Percentiles rank a stretch among this genome's conserved stretches.
These are phyloP conservation scores for Clanis bilineata DNA, from an alignment of 2,888 invertebrate genomes.

Conservation along the genomic window DNA sequence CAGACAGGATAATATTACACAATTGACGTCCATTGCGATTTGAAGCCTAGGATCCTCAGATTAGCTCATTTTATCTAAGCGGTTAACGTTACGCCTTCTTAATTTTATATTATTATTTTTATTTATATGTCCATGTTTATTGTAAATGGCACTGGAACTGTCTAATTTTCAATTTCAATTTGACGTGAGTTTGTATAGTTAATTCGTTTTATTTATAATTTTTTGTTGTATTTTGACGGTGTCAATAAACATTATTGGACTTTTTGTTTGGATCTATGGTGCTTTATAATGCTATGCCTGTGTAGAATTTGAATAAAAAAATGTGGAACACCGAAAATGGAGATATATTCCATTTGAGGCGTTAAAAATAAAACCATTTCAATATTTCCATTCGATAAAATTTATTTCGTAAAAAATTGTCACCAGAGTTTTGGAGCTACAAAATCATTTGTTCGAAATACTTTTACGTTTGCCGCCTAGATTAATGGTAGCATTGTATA, in stretches of 20 bases:
- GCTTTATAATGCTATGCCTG: no score
- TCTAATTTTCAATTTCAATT: slow-evolving; percentile 39
- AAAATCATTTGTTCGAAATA: not conserved
- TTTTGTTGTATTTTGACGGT: slow-evolving; percentile 26
- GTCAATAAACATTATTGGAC: slow-evolving; percentile 29
- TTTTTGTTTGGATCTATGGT: slow-evolving; percentile 18
- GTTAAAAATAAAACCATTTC: not conserved
- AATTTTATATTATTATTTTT: not conserved
- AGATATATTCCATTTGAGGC: not conserved
- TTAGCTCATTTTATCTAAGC: slow-evolving; percentile 37
- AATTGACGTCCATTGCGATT: slow-evolving; percentile 53
- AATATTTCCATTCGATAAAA: not conserved
- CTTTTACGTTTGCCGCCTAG: not conserved
- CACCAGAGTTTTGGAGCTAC: not conserved
- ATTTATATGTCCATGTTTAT: slow-evolving; percentile 8
- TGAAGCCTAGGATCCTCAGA: slow-evolving; percentile 20
- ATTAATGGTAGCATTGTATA: not conserved
- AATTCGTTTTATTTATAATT: slow-evolving; percentile 43
- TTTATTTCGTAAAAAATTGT: not conserved
- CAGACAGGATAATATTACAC: slow-evolving; percentile 47
- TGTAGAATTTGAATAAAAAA: not conserved
- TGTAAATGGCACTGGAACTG: no score
- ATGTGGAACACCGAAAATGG: not conserved
- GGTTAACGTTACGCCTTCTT: slow-evolving; percentile 4
- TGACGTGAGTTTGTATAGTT: slow-evolving; percentile 43